Evolutionary conservation across 2,888 invertebrate species (phyloP).

Genomic region (Apoderus coryli): DNA sequence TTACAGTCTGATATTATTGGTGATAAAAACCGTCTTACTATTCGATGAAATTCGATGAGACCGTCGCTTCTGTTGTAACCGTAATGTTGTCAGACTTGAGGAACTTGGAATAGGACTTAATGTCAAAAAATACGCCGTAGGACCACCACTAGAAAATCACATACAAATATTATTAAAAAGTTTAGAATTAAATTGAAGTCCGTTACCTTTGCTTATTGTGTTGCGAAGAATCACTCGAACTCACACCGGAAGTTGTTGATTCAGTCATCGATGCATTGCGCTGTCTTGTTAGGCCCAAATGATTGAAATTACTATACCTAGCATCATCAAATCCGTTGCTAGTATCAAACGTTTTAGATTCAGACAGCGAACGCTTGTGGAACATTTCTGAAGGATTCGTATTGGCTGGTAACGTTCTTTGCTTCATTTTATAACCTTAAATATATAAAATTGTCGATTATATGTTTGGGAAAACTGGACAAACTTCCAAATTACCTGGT

Average conservation of each 20-base stretch:
- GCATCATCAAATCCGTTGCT: slow-evolving; percentile 18
- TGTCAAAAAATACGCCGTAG: slow-evolving; percentile 57
- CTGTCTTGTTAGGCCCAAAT: slow-evolving; percentile 13
- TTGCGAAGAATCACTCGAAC: slow-evolving; percentile 60
- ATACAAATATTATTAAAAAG: too few species aligned
- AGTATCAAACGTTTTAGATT: slow-evolving; percentile 54
- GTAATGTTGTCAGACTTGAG: slow-evolving; percentile 43
- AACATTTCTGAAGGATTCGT: slow-evolving; percentile 34
- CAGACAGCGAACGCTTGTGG: slow-evolving; percentile 50
- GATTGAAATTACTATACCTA: slow-evolving; percentile 11
- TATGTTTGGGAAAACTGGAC: slow-evolving; percentile 4
- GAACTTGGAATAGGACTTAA: slow-evolving; percentile 83
- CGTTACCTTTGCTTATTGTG: slow-evolving; percentile 20
- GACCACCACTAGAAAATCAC: too few species aligned
- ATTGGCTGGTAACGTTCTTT: slow-evolving; percentile 42
- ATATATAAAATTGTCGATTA: too few species aligned
- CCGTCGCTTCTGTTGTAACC: slow-evolving; percentile 28
- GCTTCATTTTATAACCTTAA: slow-evolving; percentile 21
- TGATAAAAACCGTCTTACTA: too few species aligned
- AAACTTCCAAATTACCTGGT: slow-evolving; percentile 16
- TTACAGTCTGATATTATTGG: not conserved
- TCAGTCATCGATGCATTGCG: slow-evolving; percentile 48
- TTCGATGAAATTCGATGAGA: slow-evolving; percentile 40
- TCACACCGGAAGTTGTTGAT: slow-evolving; percentile 69
- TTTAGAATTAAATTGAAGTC: too few species aligned